Evolutionary conservation across 35 echinoderm and acorn worm species (phyloP).

Genomic region (Ptychodera flava): DNA sequence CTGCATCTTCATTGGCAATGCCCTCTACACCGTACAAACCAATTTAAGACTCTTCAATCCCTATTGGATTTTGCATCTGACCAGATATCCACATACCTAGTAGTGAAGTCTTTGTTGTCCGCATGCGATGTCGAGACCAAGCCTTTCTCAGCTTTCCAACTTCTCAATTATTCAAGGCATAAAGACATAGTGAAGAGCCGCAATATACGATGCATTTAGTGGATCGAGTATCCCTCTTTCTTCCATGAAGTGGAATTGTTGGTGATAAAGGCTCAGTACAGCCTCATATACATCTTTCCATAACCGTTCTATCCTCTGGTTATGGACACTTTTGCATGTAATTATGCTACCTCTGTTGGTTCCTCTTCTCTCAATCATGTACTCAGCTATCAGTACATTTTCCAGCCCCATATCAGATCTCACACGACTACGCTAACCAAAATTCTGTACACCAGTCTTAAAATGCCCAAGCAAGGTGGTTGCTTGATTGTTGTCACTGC

Average conservation of each 20-base stretch:
- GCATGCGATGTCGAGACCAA: neutral
- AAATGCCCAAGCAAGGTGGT: conserved; percentile 36
- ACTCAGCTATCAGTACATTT: conserved; percentile 26
- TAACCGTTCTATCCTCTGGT: too few relatives aligned
- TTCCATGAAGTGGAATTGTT: conserved; percentile 32
- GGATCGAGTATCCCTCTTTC: conserved; percentile 39
- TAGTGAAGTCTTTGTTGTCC: neutral
- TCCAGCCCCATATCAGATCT: conserved; percentile 38
- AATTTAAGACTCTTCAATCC: neutral
- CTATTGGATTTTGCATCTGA: neutral
- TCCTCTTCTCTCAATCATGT: conserved; percentile 25
- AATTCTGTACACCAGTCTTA: neutral
- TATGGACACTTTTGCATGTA: too few relatives aligned
- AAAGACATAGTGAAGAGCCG: conserved; percentile 36
- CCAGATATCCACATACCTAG: neutral
- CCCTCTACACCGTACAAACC: neutral
- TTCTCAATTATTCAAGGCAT: conserved; percentile 39
- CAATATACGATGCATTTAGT: conserved; percentile 37
- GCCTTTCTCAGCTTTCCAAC: neutral
- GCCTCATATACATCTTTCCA: conserved; percentile 54
- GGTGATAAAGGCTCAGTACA: conserved; percentile 4
- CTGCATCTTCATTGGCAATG: neutral
- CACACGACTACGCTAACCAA: conserved; percentile 21
- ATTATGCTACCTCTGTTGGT: conserved; percentile 35
- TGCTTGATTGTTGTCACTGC: conserved; percentile 33